A percentile compares a stretch with the other conserved stretches of the same genome.
phyloP scores from a whole-genome alignment of 2,797 vertebrate species.

The Todus mexicanus region DNA sequence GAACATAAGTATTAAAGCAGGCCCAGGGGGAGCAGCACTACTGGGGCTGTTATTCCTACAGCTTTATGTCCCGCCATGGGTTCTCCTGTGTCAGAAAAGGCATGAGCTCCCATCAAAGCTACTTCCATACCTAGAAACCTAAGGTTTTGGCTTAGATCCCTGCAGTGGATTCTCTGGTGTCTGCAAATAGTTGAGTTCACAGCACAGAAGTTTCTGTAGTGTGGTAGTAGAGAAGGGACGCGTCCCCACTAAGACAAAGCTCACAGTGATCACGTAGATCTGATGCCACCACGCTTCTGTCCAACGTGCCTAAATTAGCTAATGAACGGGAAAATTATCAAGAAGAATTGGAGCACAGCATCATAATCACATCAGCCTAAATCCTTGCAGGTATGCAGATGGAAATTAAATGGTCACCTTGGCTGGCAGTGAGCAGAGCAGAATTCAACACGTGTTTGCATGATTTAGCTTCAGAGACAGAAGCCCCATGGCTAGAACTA shows the following conservation, averaged over 20 bases:
- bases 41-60: neutral
- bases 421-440: neutral
- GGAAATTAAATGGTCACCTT: neutral
- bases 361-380: neutral
- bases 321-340: neutral
- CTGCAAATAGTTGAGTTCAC: neutral
- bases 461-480: neutral
- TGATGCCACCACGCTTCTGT: neutral
- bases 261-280: rapidly evolving
- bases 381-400: neutral
- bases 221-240: neutral
- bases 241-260: neutral
- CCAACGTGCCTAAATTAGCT: neutral
- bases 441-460: neutral
- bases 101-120: neutral
- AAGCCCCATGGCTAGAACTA: neutral
- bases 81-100: neutral
- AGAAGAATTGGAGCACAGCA: neutral
- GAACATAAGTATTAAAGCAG: neutral
- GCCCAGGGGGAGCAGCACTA: neutral
- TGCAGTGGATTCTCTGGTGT: neutral
- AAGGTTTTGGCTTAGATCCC: neutral
- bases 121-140: neutral
- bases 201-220: neutral
- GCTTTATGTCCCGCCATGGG: neutral